Base-by-base conservation (phyloP, 2,797 vertebrate genomes). In the Uromys caudimaculatus region DNA sequence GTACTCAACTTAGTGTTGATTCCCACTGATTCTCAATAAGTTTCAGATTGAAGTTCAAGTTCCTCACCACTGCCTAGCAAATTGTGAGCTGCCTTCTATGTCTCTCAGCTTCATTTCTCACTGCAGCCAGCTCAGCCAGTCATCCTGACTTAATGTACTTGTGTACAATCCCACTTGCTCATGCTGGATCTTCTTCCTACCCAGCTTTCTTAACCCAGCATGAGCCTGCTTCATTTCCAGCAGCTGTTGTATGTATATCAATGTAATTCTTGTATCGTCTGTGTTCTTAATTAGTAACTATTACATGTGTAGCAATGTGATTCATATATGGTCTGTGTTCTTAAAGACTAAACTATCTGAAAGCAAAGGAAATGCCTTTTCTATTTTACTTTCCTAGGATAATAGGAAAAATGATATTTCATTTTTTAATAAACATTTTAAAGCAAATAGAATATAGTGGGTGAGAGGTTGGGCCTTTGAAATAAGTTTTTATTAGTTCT, bases 401-500 rank as follows among this genome's bases (percentile, higher is more conserved):
- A 78, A 93, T 16, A 23, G 35, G 7, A 82, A 76, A 75, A 47
- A 62, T 19, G 23, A 47, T 62, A 47, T 35, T 84, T 62, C 35
- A 27, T 89, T 87, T 95, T 90, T 73, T 67, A 35, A 32, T 0
- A 62, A 75, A 79, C 73, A 85, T 93, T 67, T 85, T 84, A 32
- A 76, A 89, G 12, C 7, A 89, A 54, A 75, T 94, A 73, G 6
- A 83, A 62, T 16, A 12, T 64, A 6, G 50, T 60, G 79, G 35
- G 13, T 90, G 3, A 64, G 89, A 38, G 50, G 2, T 24, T 78
- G 75, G 38, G 19, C 60, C 41, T 23, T 79, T 1, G 24, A 87
- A 89, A 77, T 97, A 47, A 84, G 17, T 67, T 64, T 84, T 85
- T 85, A 32, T 85, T 67, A 35, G 60, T n/a, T 64, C 19, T 50